Conservation (phyloP, 1,140 invertebrate species). For the Hycleus phaleratus region DNA sequence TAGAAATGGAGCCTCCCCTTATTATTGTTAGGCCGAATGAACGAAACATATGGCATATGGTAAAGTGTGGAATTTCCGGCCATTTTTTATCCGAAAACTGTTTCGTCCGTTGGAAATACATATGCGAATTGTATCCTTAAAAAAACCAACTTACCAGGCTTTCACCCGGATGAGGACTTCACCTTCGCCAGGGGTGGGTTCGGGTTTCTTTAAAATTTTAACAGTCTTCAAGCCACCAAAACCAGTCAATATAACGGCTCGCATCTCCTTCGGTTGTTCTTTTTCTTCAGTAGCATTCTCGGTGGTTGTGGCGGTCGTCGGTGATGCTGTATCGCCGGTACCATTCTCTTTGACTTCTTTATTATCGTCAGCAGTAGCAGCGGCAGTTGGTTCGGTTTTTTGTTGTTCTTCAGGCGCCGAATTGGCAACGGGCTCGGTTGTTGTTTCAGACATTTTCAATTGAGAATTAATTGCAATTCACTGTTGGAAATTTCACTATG, state of each 20-base stretch:
- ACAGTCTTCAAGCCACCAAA: slow-evolving; percentile 80
- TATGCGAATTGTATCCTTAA: slow-evolving; percentile 1
- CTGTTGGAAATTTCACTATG: not conserved
- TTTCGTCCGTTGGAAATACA: not conserved
- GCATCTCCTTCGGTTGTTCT: slow-evolving; percentile 68
- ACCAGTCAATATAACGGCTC: slow-evolving; percentile 69
- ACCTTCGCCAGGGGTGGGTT: slow-evolving; percentile 63
- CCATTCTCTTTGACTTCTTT: slow-evolving; percentile 45
- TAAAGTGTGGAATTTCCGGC: too few relatives aligned
- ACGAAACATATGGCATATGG: too few relatives aligned
- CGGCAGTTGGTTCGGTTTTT: slow-evolving; percentile 33
- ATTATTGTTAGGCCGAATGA: too few relatives aligned
- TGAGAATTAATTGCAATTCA: not conserved
- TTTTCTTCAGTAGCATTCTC: slow-evolving; percentile 42
- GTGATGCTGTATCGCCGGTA: slow-evolving; percentile 41
- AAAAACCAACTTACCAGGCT: slow-evolving; percentile 61
- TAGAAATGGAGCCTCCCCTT: too few relatives aligned
- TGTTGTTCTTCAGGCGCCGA: not conserved
- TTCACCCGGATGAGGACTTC: slow-evolving; percentile 78
- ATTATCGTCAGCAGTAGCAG: slow-evolving; percentile 45
- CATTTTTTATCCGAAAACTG: too few relatives aligned
- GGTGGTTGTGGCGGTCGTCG: too few relatives aligned
- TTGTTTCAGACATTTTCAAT: not conserved
- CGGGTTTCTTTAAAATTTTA: slow-evolving; percentile 71
- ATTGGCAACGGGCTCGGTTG: not conserved